Evolutionary conservation across 2,113 vertebrate species (phyloP).

Genomic region (Gobio gobio): DNA sequence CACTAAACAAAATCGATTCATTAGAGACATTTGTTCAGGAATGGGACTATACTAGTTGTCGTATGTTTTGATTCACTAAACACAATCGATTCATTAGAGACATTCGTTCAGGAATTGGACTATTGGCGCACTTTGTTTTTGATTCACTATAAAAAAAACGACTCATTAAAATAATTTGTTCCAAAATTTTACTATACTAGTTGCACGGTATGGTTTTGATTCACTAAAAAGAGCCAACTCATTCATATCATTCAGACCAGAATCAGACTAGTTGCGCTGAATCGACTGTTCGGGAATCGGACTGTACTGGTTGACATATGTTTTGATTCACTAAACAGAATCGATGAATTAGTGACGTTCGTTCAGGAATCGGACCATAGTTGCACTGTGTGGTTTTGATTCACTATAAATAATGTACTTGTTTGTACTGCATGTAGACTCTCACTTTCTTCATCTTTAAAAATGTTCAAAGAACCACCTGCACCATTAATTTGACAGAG

Average conservation of each 20-base stretch:
- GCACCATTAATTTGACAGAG: background rate
- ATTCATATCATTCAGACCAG: background rate
- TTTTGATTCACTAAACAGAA: background rate
- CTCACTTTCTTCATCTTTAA: background rate
- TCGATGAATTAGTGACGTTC: background rate
- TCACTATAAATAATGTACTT: background rate
- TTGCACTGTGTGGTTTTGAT: background rate
- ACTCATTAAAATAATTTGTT: background rate
- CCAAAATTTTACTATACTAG: background rate
- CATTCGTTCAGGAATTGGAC: too few species aligned
- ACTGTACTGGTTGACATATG: too few species aligned
- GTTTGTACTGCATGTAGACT: background rate
- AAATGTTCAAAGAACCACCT: background rate
- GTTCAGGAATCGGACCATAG: background rate
- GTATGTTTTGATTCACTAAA: too few species aligned
- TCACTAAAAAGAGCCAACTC: background rate
- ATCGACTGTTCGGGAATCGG: too few species aligned
- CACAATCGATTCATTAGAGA: too few species aligned
- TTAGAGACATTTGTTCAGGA: too few species aligned
- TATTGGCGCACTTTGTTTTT: too few species aligned
- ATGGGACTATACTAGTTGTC: too few species aligned
- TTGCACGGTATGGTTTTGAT: background rate
- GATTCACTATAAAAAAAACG: too few species aligned
- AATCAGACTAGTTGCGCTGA: background rate
- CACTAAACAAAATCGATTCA: too few species aligned